phyloP scores from a whole-genome alignment of 35 echinoderm and acorn worm genomes.

The Apostichopus californicus region DNA sequence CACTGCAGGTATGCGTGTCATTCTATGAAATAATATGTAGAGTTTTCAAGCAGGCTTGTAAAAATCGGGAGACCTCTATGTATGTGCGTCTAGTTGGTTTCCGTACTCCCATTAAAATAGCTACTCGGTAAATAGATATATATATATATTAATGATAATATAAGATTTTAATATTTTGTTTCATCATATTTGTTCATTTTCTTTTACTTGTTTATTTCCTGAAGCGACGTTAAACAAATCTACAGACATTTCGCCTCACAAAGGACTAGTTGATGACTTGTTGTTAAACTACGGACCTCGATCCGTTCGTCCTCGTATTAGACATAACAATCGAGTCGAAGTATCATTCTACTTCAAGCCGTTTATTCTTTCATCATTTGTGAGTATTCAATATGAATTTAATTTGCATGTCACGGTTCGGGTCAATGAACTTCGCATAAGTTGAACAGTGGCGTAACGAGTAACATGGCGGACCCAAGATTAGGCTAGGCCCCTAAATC shows the following conservation, averaged over 20 bases:
- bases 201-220: background rate
- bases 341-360: slow-evolving; percentile 19
- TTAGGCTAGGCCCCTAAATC: no score
- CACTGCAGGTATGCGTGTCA: no score
- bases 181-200: background rate
- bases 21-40: no score
- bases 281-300: slow-evolving; percentile 20
- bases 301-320: background rate
- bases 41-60: no score
- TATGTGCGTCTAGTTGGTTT: no score
- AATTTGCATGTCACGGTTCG: no score
- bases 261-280: background rate
- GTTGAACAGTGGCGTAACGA: no score
- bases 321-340: background rate
- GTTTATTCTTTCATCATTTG: slow-evolving; percentile 22
- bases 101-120: no score
- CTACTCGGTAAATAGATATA: no score
- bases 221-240: background rate
- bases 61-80: no score
- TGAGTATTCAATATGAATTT: background rate
- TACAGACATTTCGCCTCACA: background rate
- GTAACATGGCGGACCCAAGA: no score
- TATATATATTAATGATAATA: background rate
- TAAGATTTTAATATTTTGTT: background rate
- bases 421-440: no score